phyloP scores from a whole-genome alignment of 2,888 invertebrate species.

The Caenorhabditis becei region DNA sequence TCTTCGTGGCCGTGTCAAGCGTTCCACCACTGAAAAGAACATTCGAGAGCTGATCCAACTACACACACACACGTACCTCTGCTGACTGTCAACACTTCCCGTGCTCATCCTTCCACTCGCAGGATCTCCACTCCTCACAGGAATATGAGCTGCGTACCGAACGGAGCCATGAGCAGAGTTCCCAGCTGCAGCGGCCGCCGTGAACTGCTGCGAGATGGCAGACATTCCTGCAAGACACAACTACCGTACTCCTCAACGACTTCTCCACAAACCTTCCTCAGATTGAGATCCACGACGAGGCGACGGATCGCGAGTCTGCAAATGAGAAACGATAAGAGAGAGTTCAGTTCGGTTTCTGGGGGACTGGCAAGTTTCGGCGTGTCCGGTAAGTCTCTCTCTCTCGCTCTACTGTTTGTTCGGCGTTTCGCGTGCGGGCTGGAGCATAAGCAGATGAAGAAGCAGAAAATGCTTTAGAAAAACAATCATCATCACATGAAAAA shows the following conservation, averaged over 20 bases:
- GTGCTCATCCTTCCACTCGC: slow-evolving; percentile 69
- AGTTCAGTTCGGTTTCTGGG: slow-evolving; percentile 8
- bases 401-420: slow-evolving; percentile 36
- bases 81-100: slow-evolving; percentile 67
- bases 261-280: slow-evolving; percentile 37
- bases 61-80: slow-evolving; percentile 55
- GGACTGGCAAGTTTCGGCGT: slow-evolving; percentile 1
- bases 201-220: slow-evolving; percentile 65
- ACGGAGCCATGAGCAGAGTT: slow-evolving; percentile 65
- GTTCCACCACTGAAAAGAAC: slow-evolving; percentile 66
- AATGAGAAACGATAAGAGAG: slow-evolving; percentile 35
- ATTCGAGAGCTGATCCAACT: not conserved
- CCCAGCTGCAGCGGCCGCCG: slow-evolving; percentile 71
- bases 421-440: not conserved
- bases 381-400: slow-evolving; percentile 35
- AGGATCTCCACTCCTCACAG: slow-evolving; percentile 63
- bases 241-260: not conserved
- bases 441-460: slow-evolving; percentile 37
- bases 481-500: slow-evolving; percentile 52
- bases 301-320: slow-evolving; percentile 61
- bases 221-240: slow-evolving; percentile 43
- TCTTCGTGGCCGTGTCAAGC: slow-evolving; percentile 76
- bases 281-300: slow-evolving; percentile 67
- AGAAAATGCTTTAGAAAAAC: slow-evolving; percentile 56
- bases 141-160: slow-evolving; percentile 79